Base-by-base conservation (phyloP, 53 echinoderm and acorn worm species). In the Astropecten irregularis region DNA sequence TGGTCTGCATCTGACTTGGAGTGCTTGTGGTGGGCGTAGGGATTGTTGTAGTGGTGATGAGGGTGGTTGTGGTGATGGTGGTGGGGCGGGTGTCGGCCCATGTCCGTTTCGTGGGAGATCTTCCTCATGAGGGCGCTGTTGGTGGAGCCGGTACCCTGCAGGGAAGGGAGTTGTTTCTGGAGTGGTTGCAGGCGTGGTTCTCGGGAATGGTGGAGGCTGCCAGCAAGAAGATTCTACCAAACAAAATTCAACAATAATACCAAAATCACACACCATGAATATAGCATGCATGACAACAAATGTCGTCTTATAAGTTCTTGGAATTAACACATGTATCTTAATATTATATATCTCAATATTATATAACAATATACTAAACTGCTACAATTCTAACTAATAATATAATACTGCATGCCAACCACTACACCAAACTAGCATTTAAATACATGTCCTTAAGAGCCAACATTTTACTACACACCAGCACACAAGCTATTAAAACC, bases 101-200 rank as follows among this genome's bases (percentile, higher is more conserved):
- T 25, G 27, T 83, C 84, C 1, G 73, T 9, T 4, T 85, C 85
- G 0, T 85, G 85, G 28, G 69, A 62, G 40, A 42, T 56, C 14
- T 62, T 79, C 28, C 62, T 56, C 18, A 40, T 31, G 20, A 48
- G 48, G 29, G 39, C 19, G 26, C 57, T 14, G 25, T 37, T 58
- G 14, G 60, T 0, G 8, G 47, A n/a, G 47, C 42, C 79, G 3
- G 62, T 19, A 2, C 32, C 66, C 19, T 73, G 63, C 2, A 85
- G 76, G 40, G 76, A 85, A 25, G 74, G 86, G 64, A 85, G 86
- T 49, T 62, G 86, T 61, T 85, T 85, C 65, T 74, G 86, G 50
- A 85, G 23, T 34, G 86, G 76, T 4, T 85, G 66, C 3, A 85
- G 40, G 20, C 66, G 50, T 3, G 74, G 53, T 42, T 85, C 86